These are phyloP conservation scores for Chondrosia reniformis DNA, from an alignment of 37 sponge, comb jelly and placozoan genomes.

Conservation along the genomic window DNA sequence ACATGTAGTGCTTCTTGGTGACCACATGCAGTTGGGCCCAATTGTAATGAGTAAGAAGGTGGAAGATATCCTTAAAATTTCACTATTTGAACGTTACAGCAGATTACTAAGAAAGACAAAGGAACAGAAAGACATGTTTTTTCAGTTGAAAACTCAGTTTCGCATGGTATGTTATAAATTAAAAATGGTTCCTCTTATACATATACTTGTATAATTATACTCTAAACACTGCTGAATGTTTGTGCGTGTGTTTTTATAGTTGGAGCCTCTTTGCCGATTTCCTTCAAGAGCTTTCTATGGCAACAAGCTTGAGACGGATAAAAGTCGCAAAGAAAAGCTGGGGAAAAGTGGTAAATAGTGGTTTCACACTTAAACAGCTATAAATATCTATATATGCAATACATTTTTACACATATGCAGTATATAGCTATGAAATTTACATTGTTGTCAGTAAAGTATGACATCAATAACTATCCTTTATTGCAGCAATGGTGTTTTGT, in stretches of 20 bases:
- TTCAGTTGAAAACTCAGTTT: constrained; percentile 38
- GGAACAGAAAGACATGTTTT: background rate
- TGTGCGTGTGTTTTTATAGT: no score
- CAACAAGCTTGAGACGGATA: constrained; percentile 32
- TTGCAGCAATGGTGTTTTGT: no score
- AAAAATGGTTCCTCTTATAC: background rate
- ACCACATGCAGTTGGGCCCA: constrained; percentile 63
- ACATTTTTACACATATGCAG: no score
- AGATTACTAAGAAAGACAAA: background rate
- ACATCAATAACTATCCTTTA: no score
- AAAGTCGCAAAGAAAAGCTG: no score
- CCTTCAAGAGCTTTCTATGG: constrained; percentile 68
- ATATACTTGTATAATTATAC: no score
- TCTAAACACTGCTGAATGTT: no score
- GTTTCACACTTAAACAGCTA: no score
- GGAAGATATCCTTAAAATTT: constrained; percentile 44
- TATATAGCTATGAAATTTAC: no score
- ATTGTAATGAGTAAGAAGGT: constrained; percentile 18
- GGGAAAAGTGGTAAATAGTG: background rate
- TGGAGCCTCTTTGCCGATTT: constrained; percentile 49
- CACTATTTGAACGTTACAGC: constrained; percentile 74
- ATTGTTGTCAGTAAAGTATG: no score
- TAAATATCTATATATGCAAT: no score
- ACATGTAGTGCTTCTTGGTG: constrained; percentile 66
- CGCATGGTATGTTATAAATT: constrained; percentile 65